A percentile compares a stretch with the other conserved stretches of the same genome.
These are phyloP conservation scores for Scaptomyza cyrtandrae DNA, from an alignment of 2,888 invertebrate genomes.

Conservation along the genomic window DNA sequence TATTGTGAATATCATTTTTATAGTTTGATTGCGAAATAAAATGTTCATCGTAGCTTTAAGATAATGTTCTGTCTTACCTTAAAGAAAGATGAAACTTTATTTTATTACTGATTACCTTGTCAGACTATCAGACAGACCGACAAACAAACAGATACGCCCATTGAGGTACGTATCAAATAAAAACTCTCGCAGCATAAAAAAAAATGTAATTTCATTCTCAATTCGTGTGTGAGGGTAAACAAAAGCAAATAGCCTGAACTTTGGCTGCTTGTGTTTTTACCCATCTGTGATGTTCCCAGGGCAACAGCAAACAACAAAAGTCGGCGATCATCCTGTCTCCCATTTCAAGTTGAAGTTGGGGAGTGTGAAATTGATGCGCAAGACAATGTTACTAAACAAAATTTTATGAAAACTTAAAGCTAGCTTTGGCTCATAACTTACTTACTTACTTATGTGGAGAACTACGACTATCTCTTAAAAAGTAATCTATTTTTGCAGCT, in stretches of 20 bases:
- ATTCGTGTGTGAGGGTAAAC: neutral
- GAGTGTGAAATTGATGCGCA: constrained; percentile 9
- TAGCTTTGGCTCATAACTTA: constrained; percentile 27
- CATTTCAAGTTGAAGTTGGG: constrained; percentile 33
- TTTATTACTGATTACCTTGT: constrained; percentile 73
- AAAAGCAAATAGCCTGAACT: constrained; percentile 29
- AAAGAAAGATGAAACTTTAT: constrained; percentile 60
- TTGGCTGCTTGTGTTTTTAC: neutral
- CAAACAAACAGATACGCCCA: neutral
- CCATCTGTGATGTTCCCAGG: constrained; percentile 60
- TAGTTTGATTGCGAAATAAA: neutral
- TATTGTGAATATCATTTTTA: neutral
- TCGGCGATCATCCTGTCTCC: constrained; percentile 53
- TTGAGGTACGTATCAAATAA: constrained; percentile 1
- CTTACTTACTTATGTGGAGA: constrained; percentile 19
- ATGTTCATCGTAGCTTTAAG: neutral
- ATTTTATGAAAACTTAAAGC: constrained; percentile 31
- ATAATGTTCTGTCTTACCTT: neutral
- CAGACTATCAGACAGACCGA: constrained; percentile 39
- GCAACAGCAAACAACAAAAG: constrained; percentile 49
- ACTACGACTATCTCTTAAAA: constrained; percentile 5
- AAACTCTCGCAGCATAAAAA: constrained; percentile 28
- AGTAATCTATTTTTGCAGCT: constrained; percentile 27
- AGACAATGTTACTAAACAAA: neutral
- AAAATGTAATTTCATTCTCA: constrained; percentile 68